Evolutionary conservation across 2,797 vertebrate species (phyloP).

Genomic region (Hydrophis major): DNA sequence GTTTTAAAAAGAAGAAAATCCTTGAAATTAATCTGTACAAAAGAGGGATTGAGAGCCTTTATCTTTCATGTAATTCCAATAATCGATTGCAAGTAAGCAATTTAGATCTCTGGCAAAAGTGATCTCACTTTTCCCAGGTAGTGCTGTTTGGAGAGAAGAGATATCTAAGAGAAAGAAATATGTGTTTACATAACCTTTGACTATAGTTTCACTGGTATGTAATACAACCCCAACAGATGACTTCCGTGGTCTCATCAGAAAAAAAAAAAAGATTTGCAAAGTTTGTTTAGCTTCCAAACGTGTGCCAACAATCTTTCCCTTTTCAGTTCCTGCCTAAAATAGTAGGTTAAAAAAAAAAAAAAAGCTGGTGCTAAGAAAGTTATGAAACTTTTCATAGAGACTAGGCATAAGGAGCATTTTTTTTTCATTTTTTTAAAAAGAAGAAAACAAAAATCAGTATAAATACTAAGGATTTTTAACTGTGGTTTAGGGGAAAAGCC

Average conservation of each 20-base stretch:
- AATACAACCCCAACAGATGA: neutral
- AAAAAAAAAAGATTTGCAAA: neutral
- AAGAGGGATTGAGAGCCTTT: neutral
- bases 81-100: neutral
- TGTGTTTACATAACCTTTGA: neutral
- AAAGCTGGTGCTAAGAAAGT: neutral
- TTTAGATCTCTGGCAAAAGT: neutral
- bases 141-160: neutral
- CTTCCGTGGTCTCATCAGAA: neutral
- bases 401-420: neutral
- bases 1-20: neutral
- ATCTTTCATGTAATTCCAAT: neutral
- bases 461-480: neutral
- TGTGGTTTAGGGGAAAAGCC: neutral
- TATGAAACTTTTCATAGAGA: neutral
- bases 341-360: neutral
- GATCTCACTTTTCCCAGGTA: neutral
- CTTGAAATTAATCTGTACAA: slow-evolving; percentile 4
- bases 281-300: neutral
- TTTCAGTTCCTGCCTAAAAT: neutral
- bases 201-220: neutral
- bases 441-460: neutral
- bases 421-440: neutral
- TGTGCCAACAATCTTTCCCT: neutral
- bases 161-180: neutral